These are phyloP conservation scores for Nomada goodeniana DNA, from an alignment of 2,888 invertebrate species.

Conservation along the genomic window DNA sequence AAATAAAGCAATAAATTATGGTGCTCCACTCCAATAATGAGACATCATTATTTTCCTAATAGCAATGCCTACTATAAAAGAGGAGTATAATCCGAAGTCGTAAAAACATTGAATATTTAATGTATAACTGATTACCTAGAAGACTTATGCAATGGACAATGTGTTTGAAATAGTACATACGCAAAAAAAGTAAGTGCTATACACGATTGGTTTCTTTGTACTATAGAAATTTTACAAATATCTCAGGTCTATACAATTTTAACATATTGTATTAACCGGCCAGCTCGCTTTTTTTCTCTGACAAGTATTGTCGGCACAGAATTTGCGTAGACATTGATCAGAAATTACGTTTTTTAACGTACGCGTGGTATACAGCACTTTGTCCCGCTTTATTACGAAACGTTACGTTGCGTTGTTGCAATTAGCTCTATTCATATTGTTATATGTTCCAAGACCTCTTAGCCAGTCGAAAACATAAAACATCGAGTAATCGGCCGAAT, in stretches of 20 bases:
- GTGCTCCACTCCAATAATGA: not conserved
- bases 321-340: conserved; percentile 20
- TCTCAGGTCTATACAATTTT: conserved; percentile 38
- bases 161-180: conserved; percentile 50
- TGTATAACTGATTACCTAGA: conserved; percentile 49
- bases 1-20: conserved; percentile 1
- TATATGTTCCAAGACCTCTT: conserved; percentile 1
- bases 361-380: conserved; percentile 1
- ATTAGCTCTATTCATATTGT: conserved; percentile 2
- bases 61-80: not conserved
- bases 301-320: conserved; percentile 35
- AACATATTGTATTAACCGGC: conserved; percentile 34
- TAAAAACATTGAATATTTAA: conserved; percentile 19
- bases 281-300: not conserved
- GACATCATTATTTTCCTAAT: not conserved
- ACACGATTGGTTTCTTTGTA: conserved; percentile 69
- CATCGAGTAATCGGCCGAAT: not conserved
- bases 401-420: conserved; percentile 1
- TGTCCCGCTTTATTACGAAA: not conserved
- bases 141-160: conserved; percentile 48
- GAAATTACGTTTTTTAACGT: conserved; percentile 20
- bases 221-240: conserved; percentile 72
- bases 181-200: conserved; percentile 50
- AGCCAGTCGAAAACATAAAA: conserved; percentile 21
- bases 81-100: not conserved